Evolutionary conservation across 1,140 invertebrate genomes (phyloP), one percentile per base, ranked within the genome.

Genomic region (Drosophila aff.): DNA sequence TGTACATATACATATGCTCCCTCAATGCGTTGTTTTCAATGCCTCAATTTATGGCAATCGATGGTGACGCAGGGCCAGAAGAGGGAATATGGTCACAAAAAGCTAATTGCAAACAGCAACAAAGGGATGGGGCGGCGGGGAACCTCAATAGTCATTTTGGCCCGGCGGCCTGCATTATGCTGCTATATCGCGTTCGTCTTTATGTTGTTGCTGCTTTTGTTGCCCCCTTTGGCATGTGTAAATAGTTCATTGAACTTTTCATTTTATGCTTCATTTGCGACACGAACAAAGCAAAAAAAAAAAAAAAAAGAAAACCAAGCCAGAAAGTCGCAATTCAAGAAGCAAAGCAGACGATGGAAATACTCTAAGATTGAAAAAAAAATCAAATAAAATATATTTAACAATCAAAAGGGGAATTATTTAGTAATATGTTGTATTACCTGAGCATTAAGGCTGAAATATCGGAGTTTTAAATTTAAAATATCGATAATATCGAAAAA

Each of bases 221-320:
- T 21, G 41, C 36, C 46, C 47, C 21, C 53, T 66, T 77, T 44
- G 75, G 53, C 57, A 77, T 86, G 67, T 85, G 82, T 81, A 72
- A 82, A 85, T 87, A 82, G 82, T 86, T 86, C 82, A 87, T 79
- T 86, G 79, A 86, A 86, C 75, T 61, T 60, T 81, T 57, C 60
- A 43, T 65, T 60, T 80, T 76, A 85, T 85, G 82, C 82, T 86
- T 86, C 82, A 86, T 87, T 86, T 86, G 82, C 72, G 66, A 65
- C 73, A 76, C 83, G 67, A 76, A 81, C 71, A 57, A 81, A 74
- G 64, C 63, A 23, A 26, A 79, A 68, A 23, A 57, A 18, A 68
- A 23, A 57, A 18, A 73, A 60, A n/a, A 31, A 55, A 3, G 5
- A 57, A 57, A 57, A n/a, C 36, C 49, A 57, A 65, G 57, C 13